phyloP scores from a whole-genome alignment of 2,797 vertebrate species.

The Helarctos malayanus region DNA sequence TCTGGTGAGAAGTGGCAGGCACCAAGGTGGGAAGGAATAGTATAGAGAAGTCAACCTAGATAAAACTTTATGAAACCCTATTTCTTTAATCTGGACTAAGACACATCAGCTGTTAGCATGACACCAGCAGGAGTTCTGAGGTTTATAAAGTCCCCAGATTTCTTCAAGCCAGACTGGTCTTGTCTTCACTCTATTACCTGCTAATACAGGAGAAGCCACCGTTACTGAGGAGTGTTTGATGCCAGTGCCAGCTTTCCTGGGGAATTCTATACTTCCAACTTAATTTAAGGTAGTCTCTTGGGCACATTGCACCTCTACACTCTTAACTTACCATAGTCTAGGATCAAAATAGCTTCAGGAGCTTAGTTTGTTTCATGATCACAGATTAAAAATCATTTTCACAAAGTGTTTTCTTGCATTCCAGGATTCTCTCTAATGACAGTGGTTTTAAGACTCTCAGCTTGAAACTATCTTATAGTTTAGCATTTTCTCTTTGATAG shows the following conservation, averaged over 20 bases:
- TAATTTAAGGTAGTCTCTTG: background rate
- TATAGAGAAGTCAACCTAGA: background rate
- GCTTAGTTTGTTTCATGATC: background rate
- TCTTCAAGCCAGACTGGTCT: background rate
- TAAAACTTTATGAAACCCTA: background rate
- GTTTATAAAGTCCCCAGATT: background rate
- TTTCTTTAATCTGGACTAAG: background rate
- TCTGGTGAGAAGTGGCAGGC: background rate
- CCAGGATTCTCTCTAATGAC: background rate
- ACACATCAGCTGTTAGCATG: background rate
- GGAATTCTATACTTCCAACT: background rate
- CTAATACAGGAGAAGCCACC: background rate
- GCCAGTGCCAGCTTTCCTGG: background rate
- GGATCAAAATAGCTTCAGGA: background rate
- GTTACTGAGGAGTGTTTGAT: background rate
- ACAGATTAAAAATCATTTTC: background rate
- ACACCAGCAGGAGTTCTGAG: background rate
- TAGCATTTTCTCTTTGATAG: conserved; percentile 14
- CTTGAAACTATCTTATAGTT: background rate
- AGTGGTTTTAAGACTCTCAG: conserved; percentile 6
- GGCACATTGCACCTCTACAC: background rate
- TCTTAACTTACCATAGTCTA: background rate
- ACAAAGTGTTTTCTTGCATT: background rate
- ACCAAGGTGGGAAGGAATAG: background rate
- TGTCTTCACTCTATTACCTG: background rate